phyloP scores from a whole-genome alignment of 92 coral and sea anemone species.

The Parazoanthus swiftii region DNA sequence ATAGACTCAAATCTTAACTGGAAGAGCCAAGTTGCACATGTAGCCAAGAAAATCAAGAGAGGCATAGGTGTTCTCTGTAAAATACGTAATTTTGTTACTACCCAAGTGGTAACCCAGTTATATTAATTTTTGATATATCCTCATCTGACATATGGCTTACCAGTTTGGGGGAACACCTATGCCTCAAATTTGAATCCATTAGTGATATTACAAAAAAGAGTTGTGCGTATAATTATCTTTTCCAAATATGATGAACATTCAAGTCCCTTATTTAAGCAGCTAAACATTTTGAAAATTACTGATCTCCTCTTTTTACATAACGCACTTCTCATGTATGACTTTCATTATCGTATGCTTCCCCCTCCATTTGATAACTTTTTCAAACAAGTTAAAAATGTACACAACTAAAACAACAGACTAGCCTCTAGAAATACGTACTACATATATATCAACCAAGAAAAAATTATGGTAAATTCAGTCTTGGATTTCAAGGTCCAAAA shows the following conservation, averaged over 20 bases:
- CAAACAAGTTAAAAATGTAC: slow-evolving; percentile 20
- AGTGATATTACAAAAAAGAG: no score
- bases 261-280: no score
- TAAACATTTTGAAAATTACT: slow-evolving; percentile 25
- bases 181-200: no score
- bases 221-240: no score
- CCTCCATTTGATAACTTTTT: slow-evolving; percentile 14
- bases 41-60: slow-evolving; percentile 24
- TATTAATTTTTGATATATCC: slow-evolving; percentile 15
- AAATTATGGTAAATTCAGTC: not conserved
- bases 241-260: no score
- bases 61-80: slow-evolving; percentile 23
- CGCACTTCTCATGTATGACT: slow-evolving; percentile 27
- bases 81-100: slow-evolving; percentile 9
- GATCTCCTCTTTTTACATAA: slow-evolving; percentile 8
- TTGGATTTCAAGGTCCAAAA: not conserved
- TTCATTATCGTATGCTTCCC: slow-evolving; percentile 23
- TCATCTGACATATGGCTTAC: slow-evolving; percentile 25
- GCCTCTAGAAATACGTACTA: slow-evolving; percentile 21
- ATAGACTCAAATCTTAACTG: slow-evolving; percentile 21
- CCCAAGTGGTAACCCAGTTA: slow-evolving; percentile 12
- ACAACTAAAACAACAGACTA: slow-evolving; percentile 23
- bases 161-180: slow-evolving; percentile 1
- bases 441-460: slow-evolving; percentile 11
- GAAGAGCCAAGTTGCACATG: slow-evolving; percentile 22